Evolutionary conservation across 2,888 invertebrate genomes (phyloP).

Genomic region (Cheilosia impressa): DNA sequence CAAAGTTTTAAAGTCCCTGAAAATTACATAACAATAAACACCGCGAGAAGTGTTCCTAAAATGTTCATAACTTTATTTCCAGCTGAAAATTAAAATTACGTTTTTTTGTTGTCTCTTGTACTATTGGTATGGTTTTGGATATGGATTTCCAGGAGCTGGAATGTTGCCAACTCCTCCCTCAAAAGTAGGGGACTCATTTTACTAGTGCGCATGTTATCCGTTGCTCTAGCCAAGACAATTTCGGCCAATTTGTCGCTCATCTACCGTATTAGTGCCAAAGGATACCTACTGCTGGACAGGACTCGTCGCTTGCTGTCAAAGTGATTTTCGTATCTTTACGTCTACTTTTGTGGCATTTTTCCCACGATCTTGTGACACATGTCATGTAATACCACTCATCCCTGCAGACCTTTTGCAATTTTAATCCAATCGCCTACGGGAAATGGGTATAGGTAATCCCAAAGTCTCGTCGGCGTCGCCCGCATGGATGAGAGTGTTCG

Average conservation of each 20-base stretch:
- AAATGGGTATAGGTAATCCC: constrained; percentile 28
- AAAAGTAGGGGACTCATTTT: constrained; percentile 25
- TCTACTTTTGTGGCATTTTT: constrained; percentile 18
- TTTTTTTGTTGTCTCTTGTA: constrained; percentile 48
- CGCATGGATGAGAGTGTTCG: constrained; percentile 1
- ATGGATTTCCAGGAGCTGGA: constrained; percentile 56
- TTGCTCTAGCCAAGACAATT: neutral
- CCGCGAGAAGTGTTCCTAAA: constrained; percentile 45
- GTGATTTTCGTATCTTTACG: constrained; percentile 6
- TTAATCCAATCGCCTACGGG: constrained; percentile 51
- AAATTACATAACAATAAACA: constrained; percentile 71
- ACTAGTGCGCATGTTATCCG: constrained; percentile 71
- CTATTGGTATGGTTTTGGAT: constrained; percentile 2
- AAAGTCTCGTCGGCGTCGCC: neutral
- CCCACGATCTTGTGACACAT: constrained; percentile 32
- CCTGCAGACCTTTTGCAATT: constrained; percentile 39
- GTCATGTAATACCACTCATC: constrained; percentile 3
- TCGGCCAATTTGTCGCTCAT: constrained; percentile 29
- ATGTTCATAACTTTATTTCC: constrained; percentile 53
- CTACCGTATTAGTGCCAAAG: constrained; percentile 43
- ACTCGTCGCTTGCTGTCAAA: neutral
- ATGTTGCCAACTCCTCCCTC: constrained; percentile 66
- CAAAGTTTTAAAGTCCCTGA: constrained; percentile 55
- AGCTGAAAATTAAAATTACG: constrained; percentile 64
- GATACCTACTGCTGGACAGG: constrained; percentile 9